Conservation (phyloP, 92 coral and sea anemone genomes). For the Pocillopora meandrina region DNA sequence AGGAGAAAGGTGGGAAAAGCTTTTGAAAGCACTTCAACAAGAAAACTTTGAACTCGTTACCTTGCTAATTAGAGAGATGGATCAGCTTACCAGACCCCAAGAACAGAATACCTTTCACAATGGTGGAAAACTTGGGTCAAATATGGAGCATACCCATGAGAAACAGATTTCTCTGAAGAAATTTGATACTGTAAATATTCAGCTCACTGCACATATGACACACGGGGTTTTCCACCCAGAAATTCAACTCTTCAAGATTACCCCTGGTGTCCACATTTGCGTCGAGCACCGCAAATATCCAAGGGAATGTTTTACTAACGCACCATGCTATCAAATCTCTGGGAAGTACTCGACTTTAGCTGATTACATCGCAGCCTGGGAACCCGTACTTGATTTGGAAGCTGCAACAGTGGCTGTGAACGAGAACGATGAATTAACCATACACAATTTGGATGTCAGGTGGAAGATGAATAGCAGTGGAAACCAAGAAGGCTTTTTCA, state of each 20-base stretch:
- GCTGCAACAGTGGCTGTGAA: constrained; percentile 73
- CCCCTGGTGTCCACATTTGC: constrained; percentile 68
- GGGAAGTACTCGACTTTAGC: constrained; percentile 38
- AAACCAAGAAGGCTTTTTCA: constrained; percentile 23
- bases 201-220: constrained; percentile 53
- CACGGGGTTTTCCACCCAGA: constrained; percentile 74
- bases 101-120: not conserved
- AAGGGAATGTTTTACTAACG: constrained; percentile 71
- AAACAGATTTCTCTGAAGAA: constrained; percentile 43
- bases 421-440: constrained; percentile 71
- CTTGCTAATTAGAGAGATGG: not conserved
- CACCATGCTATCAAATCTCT: constrained; percentile 55
- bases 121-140: not conserved
- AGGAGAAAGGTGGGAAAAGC: not conserved
- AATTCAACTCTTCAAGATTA: constrained; percentile 77
- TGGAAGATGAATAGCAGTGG: constrained; percentile 10
- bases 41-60: not conserved
- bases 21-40: not conserved
- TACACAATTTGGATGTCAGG: constrained; percentile 15
- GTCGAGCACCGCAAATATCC: constrained; percentile 85
- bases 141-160: constrained; percentile 53
- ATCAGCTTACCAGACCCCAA: not conserved
- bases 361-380: constrained; percentile 69
- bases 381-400: constrained; percentile 88
- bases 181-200: constrained; percentile 60